These are phyloP conservation scores for Trididemnum clinides DNA, from an alignment of 23 tunicate species.

Conservation along the genomic window DNA sequence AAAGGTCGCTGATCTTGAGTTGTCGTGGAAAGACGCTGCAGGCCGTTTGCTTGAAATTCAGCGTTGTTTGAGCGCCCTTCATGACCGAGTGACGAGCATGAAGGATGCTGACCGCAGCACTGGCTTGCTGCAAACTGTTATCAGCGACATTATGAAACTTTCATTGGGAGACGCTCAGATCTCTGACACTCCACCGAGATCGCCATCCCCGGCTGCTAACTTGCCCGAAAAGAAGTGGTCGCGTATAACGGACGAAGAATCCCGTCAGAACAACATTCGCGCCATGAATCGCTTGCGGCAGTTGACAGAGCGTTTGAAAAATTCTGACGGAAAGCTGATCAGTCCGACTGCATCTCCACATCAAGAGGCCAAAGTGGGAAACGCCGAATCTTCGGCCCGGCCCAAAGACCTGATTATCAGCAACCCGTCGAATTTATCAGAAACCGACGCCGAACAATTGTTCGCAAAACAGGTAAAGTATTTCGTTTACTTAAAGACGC, in stretches of 20 bases:
- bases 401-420: background rate
- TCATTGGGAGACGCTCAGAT: constrained; percentile 19
- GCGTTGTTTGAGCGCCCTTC: constrained; percentile 54
- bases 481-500: background rate
- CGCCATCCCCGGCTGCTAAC: constrained; percentile 13
- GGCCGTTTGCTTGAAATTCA: constrained; percentile 38
- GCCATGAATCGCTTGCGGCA: constrained; percentile 43
- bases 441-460: constrained; percentile 32
- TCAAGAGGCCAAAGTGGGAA: background rate
- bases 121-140: constrained; percentile 23
- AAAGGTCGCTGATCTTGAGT: constrained; percentile 28
- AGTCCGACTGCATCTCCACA: constrained; percentile 13
- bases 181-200: background rate
- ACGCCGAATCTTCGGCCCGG: background rate
- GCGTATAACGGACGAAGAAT: constrained; percentile 25
- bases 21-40: constrained; percentile 14
- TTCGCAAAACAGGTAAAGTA: constrained; percentile 53
- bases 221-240: background rate
- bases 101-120: background rate
- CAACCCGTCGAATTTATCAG: background rate
- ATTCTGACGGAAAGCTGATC: constrained; percentile 17
- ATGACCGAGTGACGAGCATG: constrained; percentile 27
- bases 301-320: constrained; percentile 63
- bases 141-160: constrained; percentile 35
- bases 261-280: constrained; percentile 34